A percentile compares a stretch with the other conserved stretches of the same genome.
phyloP scores from a whole-genome alignment of 2,797 vertebrate species.

The Novumbra hubbsi region DNA sequence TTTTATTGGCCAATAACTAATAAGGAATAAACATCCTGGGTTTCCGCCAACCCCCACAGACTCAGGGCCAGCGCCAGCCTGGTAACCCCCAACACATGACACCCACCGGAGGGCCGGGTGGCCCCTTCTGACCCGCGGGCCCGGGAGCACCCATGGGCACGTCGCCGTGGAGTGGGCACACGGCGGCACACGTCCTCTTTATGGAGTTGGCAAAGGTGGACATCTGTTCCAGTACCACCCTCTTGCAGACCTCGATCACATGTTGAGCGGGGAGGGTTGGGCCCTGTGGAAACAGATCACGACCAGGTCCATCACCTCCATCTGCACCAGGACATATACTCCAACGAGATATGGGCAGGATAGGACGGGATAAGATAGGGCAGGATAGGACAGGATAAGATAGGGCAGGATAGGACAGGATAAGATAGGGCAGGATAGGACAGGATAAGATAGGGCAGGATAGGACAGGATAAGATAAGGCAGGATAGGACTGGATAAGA shows the following conservation, averaged over 20 bases:
- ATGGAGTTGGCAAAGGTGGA: constrained; percentile 77
- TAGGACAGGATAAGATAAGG: too few relatives aligned
- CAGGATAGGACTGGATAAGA: too few relatives aligned
- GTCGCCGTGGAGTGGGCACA: constrained; percentile 78
- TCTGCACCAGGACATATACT: constrained; percentile 41
- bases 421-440: not conserved
- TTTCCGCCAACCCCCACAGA: not conserved
- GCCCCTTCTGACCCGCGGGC: constrained; percentile 67
- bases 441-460: too few relatives aligned
- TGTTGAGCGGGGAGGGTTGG: constrained; percentile 69
- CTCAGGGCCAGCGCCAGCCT: not conserved
- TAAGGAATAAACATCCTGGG: too few relatives aligned
- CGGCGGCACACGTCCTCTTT: constrained; percentile 74
- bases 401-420: not conserved
- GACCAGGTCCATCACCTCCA: constrained; percentile 53
- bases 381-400: constrained; percentile 5
- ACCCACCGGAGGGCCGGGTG: constrained; percentile 71
- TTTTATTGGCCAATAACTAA: not conserved
- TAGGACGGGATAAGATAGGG: constrained; percentile 20
- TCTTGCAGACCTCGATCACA: constrained; percentile 78
- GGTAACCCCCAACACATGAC: constrained; percentile 14
- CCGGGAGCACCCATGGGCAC: constrained; percentile 73
- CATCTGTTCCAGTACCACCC: constrained; percentile 78
- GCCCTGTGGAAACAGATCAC: constrained; percentile 66
- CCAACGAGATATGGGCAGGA: constrained; percentile 18